A percentile compares a stretch with the other conserved stretches of the same genome.
phyloP scores from a whole-genome alignment of 2,797 vertebrate genomes.

The Mallotus villosus region DNA sequence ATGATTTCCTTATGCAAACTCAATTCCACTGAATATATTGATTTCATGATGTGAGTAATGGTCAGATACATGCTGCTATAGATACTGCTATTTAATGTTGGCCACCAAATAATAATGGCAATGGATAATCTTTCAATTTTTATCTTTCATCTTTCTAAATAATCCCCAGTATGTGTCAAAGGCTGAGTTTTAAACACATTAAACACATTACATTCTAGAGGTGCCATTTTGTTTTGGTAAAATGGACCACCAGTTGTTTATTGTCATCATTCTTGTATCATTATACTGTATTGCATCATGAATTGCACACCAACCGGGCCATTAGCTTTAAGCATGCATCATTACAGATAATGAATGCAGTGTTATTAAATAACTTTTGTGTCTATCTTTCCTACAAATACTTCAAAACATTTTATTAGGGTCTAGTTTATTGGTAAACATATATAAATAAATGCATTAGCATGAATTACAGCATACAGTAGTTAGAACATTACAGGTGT shows the following conservation, averaged over 20 bases:
- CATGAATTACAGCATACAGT: too few relatives aligned
- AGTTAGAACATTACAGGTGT: too few relatives aligned
- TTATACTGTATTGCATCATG: neutral
- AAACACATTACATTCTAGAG: neutral
- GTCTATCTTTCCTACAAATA: neutral
- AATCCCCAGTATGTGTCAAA: neutral
- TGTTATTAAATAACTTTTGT: constrained; percentile 1
- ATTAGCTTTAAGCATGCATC: neutral
- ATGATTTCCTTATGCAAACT: neutral
- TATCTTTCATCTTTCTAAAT: too few relatives aligned
- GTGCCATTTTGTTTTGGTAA: too few relatives aligned
- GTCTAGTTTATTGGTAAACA: too few relatives aligned
- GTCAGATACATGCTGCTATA: neutral
- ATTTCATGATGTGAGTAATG: neutral
- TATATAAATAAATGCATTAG: too few relatives aligned
- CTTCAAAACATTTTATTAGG: too few relatives aligned
- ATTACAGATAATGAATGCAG: neutral
- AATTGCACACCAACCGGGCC: neutral
- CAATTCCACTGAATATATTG: neutral
- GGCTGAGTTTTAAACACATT: neutral
- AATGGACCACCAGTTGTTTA: neutral
- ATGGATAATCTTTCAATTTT: too few relatives aligned
- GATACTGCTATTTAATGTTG: too few relatives aligned
- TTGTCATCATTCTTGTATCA: neutral
- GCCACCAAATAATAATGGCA: too few relatives aligned